These are phyloP conservation scores for Pungitius pungitius DNA, from an alignment of 2,113 vertebrate species.

Conservation along the genomic window DNA sequence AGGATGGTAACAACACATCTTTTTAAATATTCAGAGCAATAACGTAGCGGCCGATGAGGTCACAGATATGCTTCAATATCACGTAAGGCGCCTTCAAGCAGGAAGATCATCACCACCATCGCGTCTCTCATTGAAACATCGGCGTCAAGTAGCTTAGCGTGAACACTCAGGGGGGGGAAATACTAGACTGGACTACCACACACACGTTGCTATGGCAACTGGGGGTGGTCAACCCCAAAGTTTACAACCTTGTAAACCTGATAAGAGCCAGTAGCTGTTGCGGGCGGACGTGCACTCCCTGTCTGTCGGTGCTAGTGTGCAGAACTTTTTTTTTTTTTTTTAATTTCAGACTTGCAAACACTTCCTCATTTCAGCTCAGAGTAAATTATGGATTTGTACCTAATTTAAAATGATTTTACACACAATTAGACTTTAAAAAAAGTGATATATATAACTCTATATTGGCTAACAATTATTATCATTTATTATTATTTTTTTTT, in stretches of 20 bases:
- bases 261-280: too few relatives aligned
- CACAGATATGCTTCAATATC: too few relatives aligned
- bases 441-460: slow-evolving; percentile 1
- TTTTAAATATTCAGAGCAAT: background rate
- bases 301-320: too few relatives aligned
- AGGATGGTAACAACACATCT: background rate
- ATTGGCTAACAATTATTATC: background rate
- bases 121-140: background rate
- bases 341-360: too few relatives aligned
- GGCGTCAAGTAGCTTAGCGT: background rate
- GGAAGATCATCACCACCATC: background rate
- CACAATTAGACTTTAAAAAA: background rate
- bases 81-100: background rate
- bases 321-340: too few relatives aligned
- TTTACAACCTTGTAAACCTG: too few relatives aligned
- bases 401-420: background rate
- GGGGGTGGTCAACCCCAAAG: too few relatives aligned
- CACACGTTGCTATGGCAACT: too few relatives aligned
- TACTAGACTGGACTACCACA: too few relatives aligned
- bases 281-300: too few relatives aligned
- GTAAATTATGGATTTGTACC: background rate
- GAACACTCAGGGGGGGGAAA: background rate
- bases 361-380: background rate
- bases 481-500: background rate
- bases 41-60: too few relatives aligned